Evolutionary conservation across 2,113 vertebrate genomes (phyloP).

Genomic region (Tachysurus vachellii): DNA sequence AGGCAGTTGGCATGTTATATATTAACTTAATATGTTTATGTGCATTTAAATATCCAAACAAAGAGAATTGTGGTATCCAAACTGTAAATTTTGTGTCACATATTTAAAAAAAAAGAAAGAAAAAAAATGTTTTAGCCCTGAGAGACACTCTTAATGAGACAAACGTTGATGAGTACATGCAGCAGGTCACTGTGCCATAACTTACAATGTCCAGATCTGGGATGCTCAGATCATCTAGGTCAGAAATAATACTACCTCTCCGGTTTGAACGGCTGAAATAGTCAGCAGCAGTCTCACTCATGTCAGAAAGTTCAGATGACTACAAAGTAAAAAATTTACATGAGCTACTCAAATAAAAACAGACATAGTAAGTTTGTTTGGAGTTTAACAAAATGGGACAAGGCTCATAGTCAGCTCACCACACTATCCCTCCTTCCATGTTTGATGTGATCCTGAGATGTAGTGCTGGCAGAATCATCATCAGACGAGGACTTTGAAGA

Average conservation of each 20-base stretch:
- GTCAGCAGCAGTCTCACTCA: conserved; percentile 89
- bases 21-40: neutral
- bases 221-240: conserved; percentile 83
- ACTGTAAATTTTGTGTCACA: neutral
- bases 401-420: conserved; percentile 74
- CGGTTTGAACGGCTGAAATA: conserved; percentile 91
- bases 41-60: neutral
- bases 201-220: conserved; percentile 86
- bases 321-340: conserved; percentile 57
- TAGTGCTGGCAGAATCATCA: conserved; percentile 76
- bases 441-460: conserved; percentile 74
- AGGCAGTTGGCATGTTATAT: neutral
- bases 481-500: conserved; percentile 77
- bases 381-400: conserved; percentile 14
- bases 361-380: conserved; percentile 20
- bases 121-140: neutral
- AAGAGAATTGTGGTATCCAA: neutral
- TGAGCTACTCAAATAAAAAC: neutral
- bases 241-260: conserved; percentile 89
- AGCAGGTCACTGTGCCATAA: conserved; percentile 54
- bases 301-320: conserved; percentile 83
- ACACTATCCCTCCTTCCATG: conserved; percentile 78
- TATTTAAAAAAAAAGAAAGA: neutral
- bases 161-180: conserved; percentile 20
- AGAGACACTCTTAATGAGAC: neutral